Conservation (phyloP, 2,888 invertebrate species). For the Spodoptera littoralis region DNA sequence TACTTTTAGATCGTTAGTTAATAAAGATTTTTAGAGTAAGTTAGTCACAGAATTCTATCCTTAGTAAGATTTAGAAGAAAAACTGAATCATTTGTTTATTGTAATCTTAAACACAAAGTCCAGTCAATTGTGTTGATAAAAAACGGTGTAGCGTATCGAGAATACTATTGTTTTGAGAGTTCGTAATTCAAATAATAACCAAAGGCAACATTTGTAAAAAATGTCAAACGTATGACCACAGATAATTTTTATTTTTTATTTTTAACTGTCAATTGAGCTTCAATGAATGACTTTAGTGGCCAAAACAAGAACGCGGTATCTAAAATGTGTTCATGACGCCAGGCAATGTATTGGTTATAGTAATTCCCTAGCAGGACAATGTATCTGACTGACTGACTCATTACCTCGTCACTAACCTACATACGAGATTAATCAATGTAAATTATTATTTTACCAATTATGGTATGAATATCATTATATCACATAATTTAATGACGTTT, state of each 20-base stretch:
- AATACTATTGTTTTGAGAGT: too few relatives aligned
- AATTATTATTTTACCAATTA: conserved; percentile 29
- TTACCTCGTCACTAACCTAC: conserved; percentile 40
- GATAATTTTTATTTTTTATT: too few relatives aligned
- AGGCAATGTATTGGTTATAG: neutral
- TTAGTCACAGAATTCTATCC: conserved; percentile 33
- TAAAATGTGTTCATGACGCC: neutral
- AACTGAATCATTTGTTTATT: conserved; percentile 43
- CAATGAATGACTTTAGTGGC: conserved; percentile 14
- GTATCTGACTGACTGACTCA: conserved; percentile 25
- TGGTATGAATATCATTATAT: conserved; percentile 21
- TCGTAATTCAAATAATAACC: neutral
- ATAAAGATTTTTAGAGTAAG: conserved; percentile 37
- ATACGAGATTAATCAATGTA: conserved; percentile 40
- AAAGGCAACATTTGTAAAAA: neutral
- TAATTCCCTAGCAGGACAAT: conserved; percentile 36
- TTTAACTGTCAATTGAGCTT: neutral
- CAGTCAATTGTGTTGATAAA: conserved; percentile 2
- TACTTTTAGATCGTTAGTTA: too few relatives aligned
- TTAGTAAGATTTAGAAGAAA: conserved; percentile 37
- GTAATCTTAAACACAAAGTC: conserved; percentile 15
- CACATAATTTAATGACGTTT: conserved; percentile 16
- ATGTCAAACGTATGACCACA: too few relatives aligned
- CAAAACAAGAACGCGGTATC: conserved; percentile 4
- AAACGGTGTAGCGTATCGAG: conserved; percentile 10